These are phyloP conservation scores for Daboia siamensis DNA, from an alignment of 2,113 vertebrate genomes.

Conservation along the genomic window DNA sequence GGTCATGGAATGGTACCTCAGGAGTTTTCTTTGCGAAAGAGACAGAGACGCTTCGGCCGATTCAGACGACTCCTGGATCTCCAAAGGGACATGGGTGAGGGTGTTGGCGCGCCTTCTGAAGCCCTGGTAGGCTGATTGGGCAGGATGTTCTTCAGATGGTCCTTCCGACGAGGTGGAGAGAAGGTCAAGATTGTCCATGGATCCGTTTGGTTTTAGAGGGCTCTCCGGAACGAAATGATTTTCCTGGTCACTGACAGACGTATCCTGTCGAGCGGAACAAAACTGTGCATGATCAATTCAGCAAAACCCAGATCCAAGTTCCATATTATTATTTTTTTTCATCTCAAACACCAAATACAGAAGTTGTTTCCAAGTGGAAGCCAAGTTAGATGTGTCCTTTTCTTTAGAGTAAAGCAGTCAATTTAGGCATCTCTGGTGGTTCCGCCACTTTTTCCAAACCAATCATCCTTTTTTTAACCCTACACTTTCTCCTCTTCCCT, in stretches of 20 bases:
- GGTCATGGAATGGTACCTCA: slow-evolving; percentile 96
- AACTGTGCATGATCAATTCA: not conserved
- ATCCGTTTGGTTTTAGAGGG: slow-evolving; percentile 72
- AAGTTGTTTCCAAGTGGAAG: not conserved
- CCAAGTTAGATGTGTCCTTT: not conserved
- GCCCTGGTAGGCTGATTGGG: slow-evolving; percentile 61
- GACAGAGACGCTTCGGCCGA: slow-evolving; percentile 61
- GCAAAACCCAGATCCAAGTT: not conserved
- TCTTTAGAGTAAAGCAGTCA: not conserved
- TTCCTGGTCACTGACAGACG: slow-evolving; percentile 52
- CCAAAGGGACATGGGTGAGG: slow-evolving; percentile 79
- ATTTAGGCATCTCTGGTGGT: not conserved
- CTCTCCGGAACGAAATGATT: slow-evolving; percentile 25
- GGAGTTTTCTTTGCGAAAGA: slow-evolving; percentile 85
- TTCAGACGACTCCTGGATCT: slow-evolving; percentile 56
- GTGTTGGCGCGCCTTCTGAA: slow-evolving; percentile 88
- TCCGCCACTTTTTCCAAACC: not conserved
- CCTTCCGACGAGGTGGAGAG: slow-evolving; percentile 67
- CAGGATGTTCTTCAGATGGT: slow-evolving; percentile 37
- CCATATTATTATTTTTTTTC: not conserved
- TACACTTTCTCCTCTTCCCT: too few species aligned
- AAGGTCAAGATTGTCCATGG: slow-evolving; percentile 70
- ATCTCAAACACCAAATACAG: not conserved
- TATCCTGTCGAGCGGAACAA: slow-evolving; percentile 49
- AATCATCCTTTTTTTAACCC: not conserved